A percentile compares a stretch with the other conserved stretches of the same genome.
These are phyloP conservation scores for Cyprinus carpio DNA, from an alignment of 2,113 vertebrate genomes.

Conservation along the genomic window DNA sequence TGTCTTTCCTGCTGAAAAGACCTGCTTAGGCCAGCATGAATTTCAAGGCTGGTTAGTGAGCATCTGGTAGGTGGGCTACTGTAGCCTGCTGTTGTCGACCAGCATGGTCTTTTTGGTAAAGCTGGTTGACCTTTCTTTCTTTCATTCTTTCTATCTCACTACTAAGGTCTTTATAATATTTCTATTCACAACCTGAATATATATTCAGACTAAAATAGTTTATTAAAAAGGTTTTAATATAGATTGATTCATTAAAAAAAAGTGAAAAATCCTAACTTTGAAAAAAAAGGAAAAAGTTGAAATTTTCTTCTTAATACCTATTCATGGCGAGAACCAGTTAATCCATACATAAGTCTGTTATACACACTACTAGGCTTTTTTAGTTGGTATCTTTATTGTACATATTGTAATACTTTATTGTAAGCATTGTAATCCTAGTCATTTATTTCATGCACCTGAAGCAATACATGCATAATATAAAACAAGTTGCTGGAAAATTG, in stretches of 20 bases:
- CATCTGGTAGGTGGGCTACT: not conserved
- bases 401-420: too few species aligned
- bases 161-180: not conserved
- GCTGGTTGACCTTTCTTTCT: not conserved
- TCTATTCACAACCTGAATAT: not conserved
- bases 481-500: too few species aligned
- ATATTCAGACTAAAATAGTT: not conserved
- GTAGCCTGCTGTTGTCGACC: not conserved
- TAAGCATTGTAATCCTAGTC: too few species aligned
- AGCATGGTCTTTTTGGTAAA: not conserved
- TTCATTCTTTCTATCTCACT: not conserved
- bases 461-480: too few species aligned
- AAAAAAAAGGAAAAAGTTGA: not conserved
- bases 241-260: not conserved
- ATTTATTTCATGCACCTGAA: too few species aligned
- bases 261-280: not conserved
- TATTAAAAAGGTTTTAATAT: not conserved
- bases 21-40: not conserved
- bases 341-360: too few species aligned
- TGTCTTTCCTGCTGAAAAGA: constrained; percentile 25
- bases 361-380: too few species aligned
- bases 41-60: not conserved
- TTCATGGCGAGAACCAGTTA: too few species aligned
- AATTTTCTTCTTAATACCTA: too few species aligned
- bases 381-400: too few species aligned